These are phyloP conservation scores for Ophonus ardosiacus DNA, from an alignment of 2,888 invertebrate genomes.

Conservation along the genomic window DNA sequence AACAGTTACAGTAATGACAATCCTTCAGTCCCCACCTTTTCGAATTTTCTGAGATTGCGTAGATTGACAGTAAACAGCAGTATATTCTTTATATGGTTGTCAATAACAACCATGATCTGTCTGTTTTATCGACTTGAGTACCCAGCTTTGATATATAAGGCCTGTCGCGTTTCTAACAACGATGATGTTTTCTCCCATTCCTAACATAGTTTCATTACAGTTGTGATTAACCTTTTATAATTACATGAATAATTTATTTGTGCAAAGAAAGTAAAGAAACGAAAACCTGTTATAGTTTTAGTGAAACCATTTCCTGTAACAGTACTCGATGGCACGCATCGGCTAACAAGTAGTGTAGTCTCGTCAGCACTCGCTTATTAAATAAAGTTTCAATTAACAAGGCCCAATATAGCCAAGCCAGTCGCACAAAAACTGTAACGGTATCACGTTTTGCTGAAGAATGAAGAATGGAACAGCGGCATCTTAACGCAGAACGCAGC, in stretches of 20 bases:
- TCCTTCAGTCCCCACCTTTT: too few species aligned
- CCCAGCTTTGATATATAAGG: neutral
- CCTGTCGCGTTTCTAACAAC: neutral
- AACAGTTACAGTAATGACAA: too few species aligned
- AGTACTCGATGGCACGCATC: constrained; percentile 31
- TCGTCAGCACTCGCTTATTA: constrained; percentile 27
- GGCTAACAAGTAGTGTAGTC: constrained; percentile 24
- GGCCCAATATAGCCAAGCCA: constrained; percentile 9
- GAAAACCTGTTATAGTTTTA: constrained; percentile 30
- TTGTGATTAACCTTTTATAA: neutral
- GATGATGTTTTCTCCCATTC: neutral
- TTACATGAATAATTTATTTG: constrained; percentile 42
- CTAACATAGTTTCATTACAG: neutral
- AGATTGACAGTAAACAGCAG: too few species aligned
- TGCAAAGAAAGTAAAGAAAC: constrained; percentile 16
- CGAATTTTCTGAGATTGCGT: too few species aligned
- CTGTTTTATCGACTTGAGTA: neutral
- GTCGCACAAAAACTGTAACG: constrained; percentile 38
- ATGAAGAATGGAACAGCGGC: constrained; percentile 26
- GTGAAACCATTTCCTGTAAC: constrained; percentile 30
- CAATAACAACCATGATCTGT: too few species aligned
- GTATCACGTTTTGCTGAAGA: constrained; percentile 23
- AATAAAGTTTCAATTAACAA: constrained; percentile 52
- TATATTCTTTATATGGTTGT: too few species aligned
- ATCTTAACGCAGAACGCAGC: constrained; percentile 1